Base-by-base conservation (phyloP, 2,888 invertebrate species). In the Pyrrhosoma nymphula region DNA sequence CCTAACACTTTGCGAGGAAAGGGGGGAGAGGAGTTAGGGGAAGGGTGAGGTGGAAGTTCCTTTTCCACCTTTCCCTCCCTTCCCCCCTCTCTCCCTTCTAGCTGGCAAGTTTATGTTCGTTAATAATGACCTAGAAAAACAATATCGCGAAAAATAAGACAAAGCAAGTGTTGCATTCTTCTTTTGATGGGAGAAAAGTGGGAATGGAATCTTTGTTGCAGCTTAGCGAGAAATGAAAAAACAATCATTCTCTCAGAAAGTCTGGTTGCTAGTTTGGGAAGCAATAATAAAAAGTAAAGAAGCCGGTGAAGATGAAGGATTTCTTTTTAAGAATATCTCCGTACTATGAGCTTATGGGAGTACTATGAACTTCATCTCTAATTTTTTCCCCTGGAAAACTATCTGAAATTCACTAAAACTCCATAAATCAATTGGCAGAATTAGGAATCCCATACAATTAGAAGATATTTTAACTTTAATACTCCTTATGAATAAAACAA, bases 71-170 rank as follows among this genome's bases (percentile, higher is more conserved):
- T 14, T 18, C 82, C 35, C 35, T 16, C 82, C 82, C 82, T 18
- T 4, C n/a, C n/a, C n/a, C n/a, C n/a, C n/a, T n/a, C n/a, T n/a
- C n/a, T n/a, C n/a, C n/a, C n/a, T n/a, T n/a, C n/a, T n/a, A n/a
- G 35, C 82, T 35, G 47, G 16, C 55, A n/a, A 75, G 69, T 93
- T 93, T 93, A 69, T 93, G 93, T 93, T 93, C 93, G 69, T 93
- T 93, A 69, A 93, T 93, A 93, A 75, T 93, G 93, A 93, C 75
- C 75, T 93, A 75, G 69, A 75, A 69, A 93, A 93, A 93, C 69
- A 91, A 91, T 63, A 63, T 23, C 35, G 55, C 35, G 56, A 91
- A 63, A 91, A 60, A 63, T 39, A 63, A 63, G 35, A 63, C 8
- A 90, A 56, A 90, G 23, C 55, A n/a, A 23, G 69, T 69, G 69